These are phyloP conservation scores for Sterrhoptilus dennistouni DNA, from an alignment of 2,113 vertebrate genomes.

Conservation along the genomic window DNA sequence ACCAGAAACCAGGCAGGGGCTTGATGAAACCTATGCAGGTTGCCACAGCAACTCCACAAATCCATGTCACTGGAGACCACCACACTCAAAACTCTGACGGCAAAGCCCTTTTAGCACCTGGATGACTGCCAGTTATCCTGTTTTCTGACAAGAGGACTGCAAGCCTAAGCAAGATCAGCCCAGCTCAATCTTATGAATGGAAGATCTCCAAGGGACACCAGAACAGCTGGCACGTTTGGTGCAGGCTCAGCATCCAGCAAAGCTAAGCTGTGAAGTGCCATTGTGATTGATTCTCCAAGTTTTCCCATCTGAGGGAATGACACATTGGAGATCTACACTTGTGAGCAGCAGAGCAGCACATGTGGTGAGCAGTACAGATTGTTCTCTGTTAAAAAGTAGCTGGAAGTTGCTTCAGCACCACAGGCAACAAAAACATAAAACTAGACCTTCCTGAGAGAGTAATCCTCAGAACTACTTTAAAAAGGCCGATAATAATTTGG, in stretches of 20 bases:
- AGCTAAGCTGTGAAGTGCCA: not conserved
- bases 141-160: not conserved
- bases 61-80: not conserved
- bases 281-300: not conserved
- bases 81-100: not conserved
- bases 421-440: not conserved
- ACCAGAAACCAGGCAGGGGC: not conserved
- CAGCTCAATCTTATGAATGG: not conserved
- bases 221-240: not conserved
- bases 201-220: not conserved
- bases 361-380: not conserved
- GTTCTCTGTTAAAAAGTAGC: not conserved
- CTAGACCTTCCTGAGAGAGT: not conserved
- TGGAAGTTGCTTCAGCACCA: not conserved
- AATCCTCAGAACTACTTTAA: not conserved
- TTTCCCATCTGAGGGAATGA: not conserved
- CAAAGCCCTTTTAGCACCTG: not conserved
- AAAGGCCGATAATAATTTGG: not conserved
- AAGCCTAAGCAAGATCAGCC: not conserved
- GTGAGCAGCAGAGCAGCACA: not conserved
- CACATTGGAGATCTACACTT: not conserved
- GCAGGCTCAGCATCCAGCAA: not conserved
- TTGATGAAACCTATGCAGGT: not conserved
- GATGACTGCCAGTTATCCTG: not conserved
- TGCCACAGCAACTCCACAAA: conserved; percentile 23